These are phyloP conservation scores for Heterohyrax brucei DNA, from an alignment of 2,797 vertebrate genomes.

Conservation along the genomic window DNA sequence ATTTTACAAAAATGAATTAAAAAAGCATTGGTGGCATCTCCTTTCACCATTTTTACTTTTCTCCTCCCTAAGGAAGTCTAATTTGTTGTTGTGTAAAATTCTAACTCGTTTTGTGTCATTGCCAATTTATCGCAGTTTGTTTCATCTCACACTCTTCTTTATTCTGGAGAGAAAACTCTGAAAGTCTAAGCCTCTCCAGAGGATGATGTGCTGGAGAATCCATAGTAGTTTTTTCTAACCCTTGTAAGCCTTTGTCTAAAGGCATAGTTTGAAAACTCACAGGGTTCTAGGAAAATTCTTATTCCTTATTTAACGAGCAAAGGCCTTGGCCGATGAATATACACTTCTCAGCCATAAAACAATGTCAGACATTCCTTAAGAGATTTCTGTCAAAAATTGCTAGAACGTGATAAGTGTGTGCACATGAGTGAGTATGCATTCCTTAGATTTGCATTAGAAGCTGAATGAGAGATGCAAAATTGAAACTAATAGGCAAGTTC, in stretches of 20 bases:
- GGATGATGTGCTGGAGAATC: not conserved
- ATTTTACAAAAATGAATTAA: not conserved
- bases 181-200: not conserved
- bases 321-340: not conserved
- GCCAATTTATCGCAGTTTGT: conserved; percentile 16
- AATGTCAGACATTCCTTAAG: conserved; percentile 43
- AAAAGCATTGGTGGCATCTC: not conserved
- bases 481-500: conserved; percentile 71
- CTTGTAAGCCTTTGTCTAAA: not conserved
- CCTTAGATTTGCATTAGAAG: conserved; percentile 43
- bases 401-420: not conserved
- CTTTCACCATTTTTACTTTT: not conserved
- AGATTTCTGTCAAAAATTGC: conserved; percentile 52
- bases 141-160: conserved; percentile 46
- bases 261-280: conserved; percentile 24
- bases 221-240: not conserved
- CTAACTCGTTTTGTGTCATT: conserved; percentile 38
- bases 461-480: conserved; percentile 67
- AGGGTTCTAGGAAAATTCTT: conserved; percentile 10
- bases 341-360: not conserved
- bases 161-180: not conserved
- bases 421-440: not conserved
- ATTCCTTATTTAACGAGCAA: conserved; percentile 32
- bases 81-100: not conserved
- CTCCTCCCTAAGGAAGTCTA: conserved; percentile 25